These are phyloP conservation scores for Disparrhopalites patrizii DNA, from an alignment of 2,888 invertebrate genomes.

Conservation along the genomic window DNA sequence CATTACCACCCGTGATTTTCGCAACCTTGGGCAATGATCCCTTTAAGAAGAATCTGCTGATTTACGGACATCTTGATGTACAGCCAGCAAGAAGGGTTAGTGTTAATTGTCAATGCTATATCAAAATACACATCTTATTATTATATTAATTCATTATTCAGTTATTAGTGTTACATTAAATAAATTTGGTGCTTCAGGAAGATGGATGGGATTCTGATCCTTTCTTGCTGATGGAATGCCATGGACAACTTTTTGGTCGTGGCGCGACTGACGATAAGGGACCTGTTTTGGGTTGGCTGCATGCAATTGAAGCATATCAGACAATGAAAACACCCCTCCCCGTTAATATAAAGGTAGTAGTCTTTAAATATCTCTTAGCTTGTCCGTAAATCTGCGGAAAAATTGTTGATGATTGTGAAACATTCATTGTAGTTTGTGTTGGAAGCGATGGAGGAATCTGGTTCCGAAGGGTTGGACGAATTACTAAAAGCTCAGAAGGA, in stretches of 20 bases:
- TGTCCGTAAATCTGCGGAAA: too few species aligned
- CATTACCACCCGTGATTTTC: constrained; percentile 79
- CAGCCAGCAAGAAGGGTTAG: constrained; percentile 77
- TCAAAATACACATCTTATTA: not conserved
- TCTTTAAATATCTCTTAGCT: too few species aligned
- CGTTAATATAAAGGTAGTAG: constrained; percentile 60
- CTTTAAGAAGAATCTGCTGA: constrained; percentile 83
- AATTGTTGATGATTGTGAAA: too few species aligned
- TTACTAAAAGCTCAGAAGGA: constrained; percentile 68
- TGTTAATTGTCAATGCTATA: not conserved
- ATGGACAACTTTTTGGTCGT: constrained; percentile 85
- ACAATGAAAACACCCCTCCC: constrained; percentile 64
- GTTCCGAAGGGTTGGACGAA: constrained; percentile 91
- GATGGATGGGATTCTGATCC: constrained; percentile 92
- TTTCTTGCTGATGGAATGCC: constrained; percentile 78
- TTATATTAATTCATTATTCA: not conserved
- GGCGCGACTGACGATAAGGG: constrained; percentile 94
- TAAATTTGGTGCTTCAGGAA: too few species aligned
- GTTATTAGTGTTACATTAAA: too few species aligned
- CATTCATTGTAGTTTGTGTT: constrained; percentile 68
- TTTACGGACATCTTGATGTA: constrained; percentile 98
- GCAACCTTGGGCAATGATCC: constrained; percentile 74
- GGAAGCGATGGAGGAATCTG: constrained; percentile 98
- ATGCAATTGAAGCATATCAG: constrained; percentile 85
- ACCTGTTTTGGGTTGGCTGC: constrained; percentile 90